phyloP scores from a whole-genome alignment of 1,140 invertebrate species.

The Aphaenogaster floridana region DNA sequence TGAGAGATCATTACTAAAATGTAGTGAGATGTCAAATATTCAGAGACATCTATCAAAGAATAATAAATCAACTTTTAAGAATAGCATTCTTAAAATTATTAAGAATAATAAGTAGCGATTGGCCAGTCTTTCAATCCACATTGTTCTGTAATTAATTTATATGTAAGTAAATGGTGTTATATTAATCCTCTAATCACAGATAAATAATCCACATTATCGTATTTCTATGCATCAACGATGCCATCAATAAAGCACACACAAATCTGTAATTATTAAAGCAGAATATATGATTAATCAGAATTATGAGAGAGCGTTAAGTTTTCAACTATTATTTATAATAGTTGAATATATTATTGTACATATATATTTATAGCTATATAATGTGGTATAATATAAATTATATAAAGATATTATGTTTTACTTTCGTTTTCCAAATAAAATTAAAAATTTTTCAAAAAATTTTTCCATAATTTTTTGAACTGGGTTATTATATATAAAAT shows the following conservation, averaged over 20 bases:
- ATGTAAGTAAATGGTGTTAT: neutral
- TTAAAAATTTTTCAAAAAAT: neutral
- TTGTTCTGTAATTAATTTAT: constrained; percentile 31
- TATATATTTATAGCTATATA: neutral
- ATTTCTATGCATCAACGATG: constrained; percentile 8
- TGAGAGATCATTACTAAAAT: neutral
- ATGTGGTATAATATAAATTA: neutral
- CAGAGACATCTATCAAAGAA: neutral
- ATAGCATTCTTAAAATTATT: neutral
- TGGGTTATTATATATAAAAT: neutral
- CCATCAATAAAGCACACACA: neutral
- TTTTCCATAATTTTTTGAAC: neutral
- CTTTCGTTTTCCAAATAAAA: neutral
- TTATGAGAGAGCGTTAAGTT: neutral
- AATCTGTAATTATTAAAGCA: constrained; percentile 43
- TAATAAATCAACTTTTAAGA: neutral
- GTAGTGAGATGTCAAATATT: neutral
- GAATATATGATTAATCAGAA: neutral
- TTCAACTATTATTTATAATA: neutral
- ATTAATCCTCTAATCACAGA: constrained; percentile 22
- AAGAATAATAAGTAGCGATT: neutral
- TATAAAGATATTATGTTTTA: neutral
- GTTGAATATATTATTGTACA: too few species aligned
- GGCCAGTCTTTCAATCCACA: neutral
- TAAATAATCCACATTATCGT: neutral